Evolutionary conservation across 2,113 vertebrate genomes (phyloP).

Genomic region (Ginglymostoma cirratum): DNA sequence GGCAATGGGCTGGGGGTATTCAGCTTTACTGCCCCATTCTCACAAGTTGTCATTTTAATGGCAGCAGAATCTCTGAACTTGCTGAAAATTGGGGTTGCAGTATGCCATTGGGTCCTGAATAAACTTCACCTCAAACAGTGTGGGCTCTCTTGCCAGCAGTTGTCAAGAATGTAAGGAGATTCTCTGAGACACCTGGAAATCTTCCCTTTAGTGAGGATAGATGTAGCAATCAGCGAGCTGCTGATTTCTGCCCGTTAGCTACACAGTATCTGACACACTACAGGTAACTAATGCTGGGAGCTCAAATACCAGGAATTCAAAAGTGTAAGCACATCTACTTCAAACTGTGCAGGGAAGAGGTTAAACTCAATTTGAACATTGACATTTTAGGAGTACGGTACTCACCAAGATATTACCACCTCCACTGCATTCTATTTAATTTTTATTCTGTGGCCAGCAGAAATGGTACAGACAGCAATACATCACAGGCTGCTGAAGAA

Average conservation of each 20-base stretch:
- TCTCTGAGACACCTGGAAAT: background rate
- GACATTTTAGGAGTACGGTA: background rate
- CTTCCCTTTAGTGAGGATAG: background rate
- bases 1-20: background rate
- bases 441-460: background rate
- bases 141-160: background rate
- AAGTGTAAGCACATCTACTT: background rate
- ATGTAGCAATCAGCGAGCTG: background rate
- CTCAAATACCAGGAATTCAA: background rate
- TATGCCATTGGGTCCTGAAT: background rate
- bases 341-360: background rate
- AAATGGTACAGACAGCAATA: background rate
- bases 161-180: background rate
- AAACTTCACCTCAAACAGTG: background rate
- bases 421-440: background rate
- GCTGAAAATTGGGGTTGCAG: background rate
- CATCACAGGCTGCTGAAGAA: background rate
- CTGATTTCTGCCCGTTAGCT: background rate
- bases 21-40: background rate
- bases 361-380: too few species aligned
- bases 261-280: background rate
- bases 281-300: background rate
- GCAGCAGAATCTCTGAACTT: background rate
- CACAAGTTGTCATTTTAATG: background rate
- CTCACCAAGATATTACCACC: background rate